A percentile compares a stretch with the other conserved stretches of the same genome.
Evolutionary conservation across 2,888 invertebrate genomes (phyloP).

Genomic region (Eupsilia transversa): DNA sequence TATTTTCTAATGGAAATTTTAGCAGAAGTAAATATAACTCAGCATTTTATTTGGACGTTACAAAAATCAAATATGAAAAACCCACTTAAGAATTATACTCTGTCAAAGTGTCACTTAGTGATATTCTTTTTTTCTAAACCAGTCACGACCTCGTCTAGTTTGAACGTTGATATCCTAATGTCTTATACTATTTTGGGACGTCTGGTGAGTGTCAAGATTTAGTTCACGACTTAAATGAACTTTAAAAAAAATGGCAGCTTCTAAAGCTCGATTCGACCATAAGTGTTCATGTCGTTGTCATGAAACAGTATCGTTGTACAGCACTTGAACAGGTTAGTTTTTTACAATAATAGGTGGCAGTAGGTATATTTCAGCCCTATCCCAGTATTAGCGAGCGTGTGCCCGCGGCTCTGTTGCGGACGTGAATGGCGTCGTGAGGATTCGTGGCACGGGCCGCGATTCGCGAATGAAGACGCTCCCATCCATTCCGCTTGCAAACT

Average conservation of each 20-base stretch:
- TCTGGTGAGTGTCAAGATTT: constrained; percentile 12
- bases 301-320: neutral
- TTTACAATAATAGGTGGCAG: constrained; percentile 15
- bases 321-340: neutral
- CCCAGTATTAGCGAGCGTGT: constrained; percentile 55
- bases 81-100: neutral
- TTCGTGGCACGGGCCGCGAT: constrained; percentile 53
- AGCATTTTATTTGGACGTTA: neutral
- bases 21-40: neutral
- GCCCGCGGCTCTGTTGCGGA: constrained; percentile 73
- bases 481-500: constrained; percentile 71
- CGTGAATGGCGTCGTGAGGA: constrained; percentile 79
- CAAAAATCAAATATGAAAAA: neutral
- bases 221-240: neutral
- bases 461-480: constrained; percentile 78
- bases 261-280: neutral
- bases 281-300: neutral
- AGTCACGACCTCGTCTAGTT: constrained; percentile 25
- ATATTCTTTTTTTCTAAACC: constrained; percentile 14
- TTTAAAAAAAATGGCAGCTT: neutral
- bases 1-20: neutral
- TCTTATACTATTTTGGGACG: constrained; percentile 1
- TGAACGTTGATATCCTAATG: constrained; percentile 2
- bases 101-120: constrained; percentile 25
- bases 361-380: constrained; percentile 57